Evolutionary conservation across 2,113 vertebrate species (phyloP).

Genomic region (Megatriorchis doriae): DNA sequence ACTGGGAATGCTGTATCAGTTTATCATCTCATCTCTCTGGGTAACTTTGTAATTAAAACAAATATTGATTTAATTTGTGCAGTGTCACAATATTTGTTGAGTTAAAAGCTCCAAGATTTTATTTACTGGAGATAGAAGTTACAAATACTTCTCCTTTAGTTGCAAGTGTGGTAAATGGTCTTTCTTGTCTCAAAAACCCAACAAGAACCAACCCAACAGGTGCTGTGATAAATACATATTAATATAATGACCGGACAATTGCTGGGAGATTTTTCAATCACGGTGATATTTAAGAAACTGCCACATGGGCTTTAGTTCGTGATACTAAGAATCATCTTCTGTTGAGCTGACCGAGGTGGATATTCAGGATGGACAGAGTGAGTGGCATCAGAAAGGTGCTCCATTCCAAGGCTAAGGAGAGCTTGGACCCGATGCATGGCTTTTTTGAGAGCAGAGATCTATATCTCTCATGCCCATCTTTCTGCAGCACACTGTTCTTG

Average conservation of each 20-base stretch:
- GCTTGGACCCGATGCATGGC: accelerated
- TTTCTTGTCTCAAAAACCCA: neutral
- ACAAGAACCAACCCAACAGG: neutral
- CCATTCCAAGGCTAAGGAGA: accelerated
- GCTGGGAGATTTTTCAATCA: neutral
- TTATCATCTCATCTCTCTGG: neutral
- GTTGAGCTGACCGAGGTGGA: neutral
- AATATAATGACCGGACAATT: neutral
- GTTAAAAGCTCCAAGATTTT: neutral
- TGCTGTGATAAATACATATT: neutral
- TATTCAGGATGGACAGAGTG: neutral
- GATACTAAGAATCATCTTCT: neutral
- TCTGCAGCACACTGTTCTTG: neutral
- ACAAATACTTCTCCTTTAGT: neutral
- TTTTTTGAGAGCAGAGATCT: neutral
- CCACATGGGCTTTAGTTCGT: neutral
- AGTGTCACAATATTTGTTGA: neutral
- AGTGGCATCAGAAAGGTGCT: neutral
- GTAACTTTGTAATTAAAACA: neutral
- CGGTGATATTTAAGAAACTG: neutral
- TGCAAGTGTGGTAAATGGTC: neutral
- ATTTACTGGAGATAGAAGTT: neutral
- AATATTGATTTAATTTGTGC: neutral
- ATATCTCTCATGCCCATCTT: neutral
- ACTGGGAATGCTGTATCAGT: neutral